Base-by-base conservation (phyloP, 2,113 vertebrate species). In the Lamprotornis superbus region DNA sequence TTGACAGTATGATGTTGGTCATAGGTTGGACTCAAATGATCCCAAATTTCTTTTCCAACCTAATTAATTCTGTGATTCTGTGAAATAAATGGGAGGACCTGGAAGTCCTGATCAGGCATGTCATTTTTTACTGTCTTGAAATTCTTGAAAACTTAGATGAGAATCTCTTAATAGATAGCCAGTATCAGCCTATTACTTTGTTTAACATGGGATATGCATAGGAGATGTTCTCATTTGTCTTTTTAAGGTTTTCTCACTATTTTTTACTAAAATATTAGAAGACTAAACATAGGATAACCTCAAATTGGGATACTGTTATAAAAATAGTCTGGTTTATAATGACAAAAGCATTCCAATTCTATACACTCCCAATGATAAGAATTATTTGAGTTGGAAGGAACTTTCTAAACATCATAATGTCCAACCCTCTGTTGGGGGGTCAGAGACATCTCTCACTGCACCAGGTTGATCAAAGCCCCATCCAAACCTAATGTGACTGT, bases 401-500 rank as follows among this genome's bases (percentile, higher is more conserved):
- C 18, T 75, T 61, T 63, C 39, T 53, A 44, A 73, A 63, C 18
- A 68, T 15, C 59, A 49, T 12, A 15, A 15, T 18, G 12, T 61
- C 20, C 31, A 47, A 14, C 25, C 0, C 0, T 2, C 33, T 22
- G 27, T 3, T 17, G 24, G 12, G 11, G n/a, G 3, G 3, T 7
- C 68, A 63, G 27, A n/a, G 21, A 39, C 13, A 53, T 7, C 13
- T 68, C 50, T 18, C 37, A 44, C 18, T 35, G 55, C 19, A 37
- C 4, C 9, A 61, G 12, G 1, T 42, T 67, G 12, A 33, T 76
- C 19, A 16, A 49, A 87, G 50, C 9, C 19, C 14, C 14, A 30
- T 61, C 12, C 30, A 82, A 12, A 42, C 9, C 49, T 37, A 9
- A 12, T 10, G 16, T 75, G 27, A 71, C 46, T 27, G 15, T 8